Base-by-base conservation (phyloP, 2,888 invertebrate genomes). In the Lottia scabra region DNA sequence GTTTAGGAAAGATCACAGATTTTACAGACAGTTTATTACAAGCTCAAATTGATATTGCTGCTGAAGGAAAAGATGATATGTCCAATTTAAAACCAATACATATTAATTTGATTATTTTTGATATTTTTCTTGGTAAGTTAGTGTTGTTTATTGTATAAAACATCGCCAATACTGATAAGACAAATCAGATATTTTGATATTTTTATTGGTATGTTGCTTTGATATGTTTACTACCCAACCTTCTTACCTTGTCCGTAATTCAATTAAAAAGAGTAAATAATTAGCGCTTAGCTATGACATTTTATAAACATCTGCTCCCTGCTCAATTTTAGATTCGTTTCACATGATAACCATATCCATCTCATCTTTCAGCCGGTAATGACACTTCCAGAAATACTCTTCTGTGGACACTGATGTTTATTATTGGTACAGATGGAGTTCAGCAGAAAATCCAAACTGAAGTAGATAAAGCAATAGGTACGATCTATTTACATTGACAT, bases 311-410 rank as follows among this genome's bases (percentile, higher is more conserved):
- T n/a, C n/a, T n/a, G n/a, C n/a, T n/a, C n/a, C n/a, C n/a, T n/a
- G n/a, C n/a, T n/a, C n/a, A n/a, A n/a, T n/a, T n/a, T n/a, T n/a
- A n/a, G n/a, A n/a, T n/a, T n/a, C n/a, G n/a, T n/a, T n/a, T n/a
- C n/a, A n/a, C n/a, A n/a, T n/a, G n/a, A n/a, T n/a, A n/a, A n/a
- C n/a, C n/a, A n/a, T n/a, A n/a, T n/a, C n/a, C n/a, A n/a, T 10
- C 38, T 38, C 1, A 13, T 62, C 62, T 68, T 74, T 26, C 75
- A 76, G 79, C 79, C 30, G 80, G 80, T 3, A 70, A 70, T 12
- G 76, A 78, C 68, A 79, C 80, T 0, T 72, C 78, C 0, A 68
- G 79, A 12, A 45, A 45, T 12, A 76, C 79, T 2, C 43, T 79
- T 12, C n/a, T 65, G 27, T 80, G 78, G 78, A 65, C 63, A 2